phyloP scores from a whole-genome alignment of 2,113 vertebrate genomes.

The Dasyornis broadbenti region DNA sequence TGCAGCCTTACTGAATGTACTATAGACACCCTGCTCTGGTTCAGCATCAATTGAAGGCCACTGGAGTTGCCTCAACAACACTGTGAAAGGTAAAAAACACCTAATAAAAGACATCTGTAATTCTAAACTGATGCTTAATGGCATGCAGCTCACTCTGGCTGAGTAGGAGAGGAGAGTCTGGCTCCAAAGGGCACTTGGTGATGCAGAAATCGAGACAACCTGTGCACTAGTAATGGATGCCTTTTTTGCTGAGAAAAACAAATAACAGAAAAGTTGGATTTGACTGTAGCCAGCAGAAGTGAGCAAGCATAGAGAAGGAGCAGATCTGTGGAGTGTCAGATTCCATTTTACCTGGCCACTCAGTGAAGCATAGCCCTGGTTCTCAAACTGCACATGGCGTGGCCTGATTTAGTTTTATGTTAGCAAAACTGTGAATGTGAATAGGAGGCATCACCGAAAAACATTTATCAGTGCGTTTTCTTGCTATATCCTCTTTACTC shows the following conservation, averaged over 20 bases:
- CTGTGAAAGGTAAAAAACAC: background rate
- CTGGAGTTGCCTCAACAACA: background rate
- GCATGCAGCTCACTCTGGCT: rapidly evolving
- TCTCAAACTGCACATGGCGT: background rate
- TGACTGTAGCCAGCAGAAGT: background rate
- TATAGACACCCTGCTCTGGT: background rate
- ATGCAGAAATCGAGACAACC: background rate
- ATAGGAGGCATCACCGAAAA: background rate
- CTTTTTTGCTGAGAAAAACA: background rate
- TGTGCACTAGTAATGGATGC: background rate
- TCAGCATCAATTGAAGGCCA: background rate
- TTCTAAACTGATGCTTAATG: background rate
- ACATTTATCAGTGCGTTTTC: background rate
- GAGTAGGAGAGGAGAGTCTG: background rate
- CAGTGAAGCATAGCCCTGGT: background rate
- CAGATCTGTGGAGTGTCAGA: background rate
- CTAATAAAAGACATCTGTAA: background rate
- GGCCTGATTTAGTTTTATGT: background rate
- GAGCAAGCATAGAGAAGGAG: background rate
- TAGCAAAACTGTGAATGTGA: background rate
- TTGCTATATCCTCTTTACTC: background rate
- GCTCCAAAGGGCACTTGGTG: background rate
- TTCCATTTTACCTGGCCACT: background rate
- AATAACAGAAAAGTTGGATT: background rate
- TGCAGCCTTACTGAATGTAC: background rate